Evolutionary conservation across 1,140 invertebrate genomes (phyloP), one percentile per base, ranked within the genome.

Genomic region (Papilio helenus): DNA sequence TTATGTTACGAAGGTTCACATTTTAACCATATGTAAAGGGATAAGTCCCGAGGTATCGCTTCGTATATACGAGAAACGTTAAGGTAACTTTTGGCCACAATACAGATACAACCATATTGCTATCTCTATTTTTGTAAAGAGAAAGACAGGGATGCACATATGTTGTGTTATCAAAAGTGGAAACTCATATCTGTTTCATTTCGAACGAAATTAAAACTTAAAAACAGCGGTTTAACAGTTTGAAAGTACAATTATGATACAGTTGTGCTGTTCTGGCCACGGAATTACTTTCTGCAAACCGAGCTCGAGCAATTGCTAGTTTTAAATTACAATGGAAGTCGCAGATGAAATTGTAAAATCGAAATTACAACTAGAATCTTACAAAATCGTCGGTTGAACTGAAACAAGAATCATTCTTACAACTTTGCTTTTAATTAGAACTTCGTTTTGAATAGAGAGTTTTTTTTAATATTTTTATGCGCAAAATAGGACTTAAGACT

Each of bases 241-340:
- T 65, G 18, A 65, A 65, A 26, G 58, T 65, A 26, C 12, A 29
- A 65, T 65, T 65, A 65, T 26, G 58, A 29, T 14, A 14, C 23
- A 65, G 23, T 12, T 26, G 58, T 65, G 23, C 23, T 61, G 26
- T 26, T 65, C 58, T 12, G 58, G 1, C 23, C 58, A 65, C 23
- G 58, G 23, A 26, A 65, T 65, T 29, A 3, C 23, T 65, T 26
- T 65, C 58, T 65, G 58, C 23, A 12, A 65, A 23, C 23, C 58
- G 58, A 65, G 58, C 23, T 5, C 58, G 10, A 26, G 58, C 26
- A 26, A 29, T 65, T 65, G 58, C 58, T 26, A 61, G 23, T 65
- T 65, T 65, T 26, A 65, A 65, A 16, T 65, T 29, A 65, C 58
- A 65, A 65, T 65, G 58, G 10, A 65, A 29, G 58, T 65, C 58